Evolutionary conservation across 2,888 invertebrate species (phyloP).

Genomic region (Lamproptera curius): DNA sequence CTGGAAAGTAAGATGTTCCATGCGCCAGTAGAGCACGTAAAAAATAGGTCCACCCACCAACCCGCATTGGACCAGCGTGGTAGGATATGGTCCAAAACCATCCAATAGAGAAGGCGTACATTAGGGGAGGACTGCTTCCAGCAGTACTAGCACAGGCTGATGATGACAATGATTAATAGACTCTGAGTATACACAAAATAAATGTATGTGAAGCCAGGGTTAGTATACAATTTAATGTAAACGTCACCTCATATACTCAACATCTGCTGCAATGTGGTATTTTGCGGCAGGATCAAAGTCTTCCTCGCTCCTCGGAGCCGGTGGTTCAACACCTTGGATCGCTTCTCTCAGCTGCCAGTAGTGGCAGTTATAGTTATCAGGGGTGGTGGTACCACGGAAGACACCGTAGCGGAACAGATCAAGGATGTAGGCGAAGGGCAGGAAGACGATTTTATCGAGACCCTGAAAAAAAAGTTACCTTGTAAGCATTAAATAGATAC

Average conservation of each 20-base stretch:
- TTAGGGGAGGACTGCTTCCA: too few relatives aligned
- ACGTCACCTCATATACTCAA: conserved; percentile 82
- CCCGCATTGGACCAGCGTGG: too few relatives aligned
- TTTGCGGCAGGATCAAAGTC: conserved; percentile 84
- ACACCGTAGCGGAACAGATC: conserved; percentile 85
- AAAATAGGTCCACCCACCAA: too few relatives aligned
- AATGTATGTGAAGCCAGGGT: too few relatives aligned
- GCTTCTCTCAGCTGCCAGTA: conserved; percentile 80
- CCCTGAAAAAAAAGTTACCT: conserved; percentile 59
- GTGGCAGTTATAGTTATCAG: conserved; percentile 81
- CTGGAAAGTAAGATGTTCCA: too few relatives aligned
- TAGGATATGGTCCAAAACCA: too few relatives aligned
- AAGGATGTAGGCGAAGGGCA: conserved; percentile 83
- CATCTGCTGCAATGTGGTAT: conserved; percentile 82
- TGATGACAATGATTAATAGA: too few relatives aligned
- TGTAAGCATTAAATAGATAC: background rate
- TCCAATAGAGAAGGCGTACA: too few relatives aligned
- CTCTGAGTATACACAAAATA: too few relatives aligned
- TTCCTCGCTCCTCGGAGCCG: conserved; percentile 77
- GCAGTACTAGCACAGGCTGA: too few relatives aligned
- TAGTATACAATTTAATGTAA: too few relatives aligned
- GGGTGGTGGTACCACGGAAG: conserved; percentile 78
- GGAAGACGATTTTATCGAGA: conserved; percentile 83
- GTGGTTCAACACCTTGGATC: conserved; percentile 81
- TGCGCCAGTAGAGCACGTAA: too few relatives aligned